These are phyloP conservation scores for Myanophis thanlyinensis DNA, from an alignment of 2,113 vertebrate species.

Conservation along the genomic window DNA sequence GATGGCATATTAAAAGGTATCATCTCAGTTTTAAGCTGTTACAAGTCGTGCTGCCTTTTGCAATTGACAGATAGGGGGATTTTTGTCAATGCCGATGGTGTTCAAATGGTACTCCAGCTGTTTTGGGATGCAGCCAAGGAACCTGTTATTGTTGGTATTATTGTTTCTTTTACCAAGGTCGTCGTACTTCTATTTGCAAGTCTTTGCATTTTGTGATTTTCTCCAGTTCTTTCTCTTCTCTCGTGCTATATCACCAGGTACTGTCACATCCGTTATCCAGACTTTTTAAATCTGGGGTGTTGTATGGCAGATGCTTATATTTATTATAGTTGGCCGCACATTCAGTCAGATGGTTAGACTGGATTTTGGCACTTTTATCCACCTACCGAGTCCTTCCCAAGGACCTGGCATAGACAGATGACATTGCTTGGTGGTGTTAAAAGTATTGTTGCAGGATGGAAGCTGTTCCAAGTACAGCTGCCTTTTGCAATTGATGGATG, in stretches of 20 bases:
- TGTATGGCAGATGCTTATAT: neutral
- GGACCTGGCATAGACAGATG: neutral
- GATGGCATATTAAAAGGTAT: neutral
- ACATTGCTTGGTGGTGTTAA: neutral
- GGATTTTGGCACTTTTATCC: neutral
- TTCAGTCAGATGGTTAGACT: neutral
- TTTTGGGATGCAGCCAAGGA: neutral
- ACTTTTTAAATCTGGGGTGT: neutral
- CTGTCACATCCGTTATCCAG: neutral
- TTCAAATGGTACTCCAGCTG: neutral
- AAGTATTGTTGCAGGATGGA: neutral
- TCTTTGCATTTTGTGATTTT: neutral
- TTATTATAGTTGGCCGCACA: neutral
- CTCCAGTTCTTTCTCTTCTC: neutral
- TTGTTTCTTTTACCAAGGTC: neutral
- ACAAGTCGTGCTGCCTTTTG: neutral
- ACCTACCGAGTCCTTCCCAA: neutral
- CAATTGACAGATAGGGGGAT: neutral
- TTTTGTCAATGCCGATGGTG: neutral
- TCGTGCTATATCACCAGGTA: neutral
- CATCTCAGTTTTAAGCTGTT: neutral
- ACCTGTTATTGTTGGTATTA: neutral
- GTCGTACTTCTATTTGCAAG: neutral
- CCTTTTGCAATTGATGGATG: neutral
- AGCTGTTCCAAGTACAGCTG: neutral